A percentile compares a stretch with the other conserved stretches of the same genome.
Evolutionary conservation across 2,888 invertebrate genomes (phyloP).

Genomic region (Drosophila pseudotalamancana): DNA sequence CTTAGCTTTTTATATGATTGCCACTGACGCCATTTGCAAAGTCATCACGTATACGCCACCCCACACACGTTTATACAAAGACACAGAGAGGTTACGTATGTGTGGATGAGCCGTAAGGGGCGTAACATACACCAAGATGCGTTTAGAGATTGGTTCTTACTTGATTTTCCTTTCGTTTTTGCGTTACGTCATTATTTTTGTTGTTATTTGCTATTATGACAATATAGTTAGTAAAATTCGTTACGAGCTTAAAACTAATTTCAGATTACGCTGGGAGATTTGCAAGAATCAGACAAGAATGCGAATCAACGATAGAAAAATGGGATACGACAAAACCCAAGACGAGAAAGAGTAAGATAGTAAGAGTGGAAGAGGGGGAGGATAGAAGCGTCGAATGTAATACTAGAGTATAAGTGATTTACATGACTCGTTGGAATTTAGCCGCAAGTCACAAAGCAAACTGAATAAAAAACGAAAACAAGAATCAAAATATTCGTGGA

Average conservation of each 20-base stretch:
- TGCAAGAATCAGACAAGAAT: constrained; percentile 30
- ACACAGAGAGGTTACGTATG: constrained; percentile 5
- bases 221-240: constrained; percentile 77
- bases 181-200: constrained; percentile 73
- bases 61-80: constrained; percentile 4
- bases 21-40: constrained; percentile 68
- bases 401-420: constrained; percentile 80
- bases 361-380: constrained; percentile 18
- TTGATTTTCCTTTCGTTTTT: constrained; percentile 65
- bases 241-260: constrained; percentile 80
- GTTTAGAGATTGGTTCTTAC: constrained; percentile 62
- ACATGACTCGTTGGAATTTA: constrained; percentile 78
- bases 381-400: constrained; percentile 53
- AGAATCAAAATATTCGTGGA: constrained; percentile 65
- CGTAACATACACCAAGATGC: constrained; percentile 37
- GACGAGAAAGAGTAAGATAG: constrained; percentile 1
- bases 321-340: constrained; percentile 40
- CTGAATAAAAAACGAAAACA: constrained; percentile 4
- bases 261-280: constrained; percentile 76
- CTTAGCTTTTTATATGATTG: constrained; percentile 70
- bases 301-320: constrained; percentile 23
- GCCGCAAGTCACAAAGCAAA: constrained; percentile 51
- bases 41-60: constrained; percentile 78
- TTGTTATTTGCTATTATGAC: constrained; percentile 80
- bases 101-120: constrained; percentile 5